These are phyloP conservation scores for Epirrhoe tristata DNA, from an alignment of 2,888 invertebrate genomes.

Conservation along the genomic window DNA sequence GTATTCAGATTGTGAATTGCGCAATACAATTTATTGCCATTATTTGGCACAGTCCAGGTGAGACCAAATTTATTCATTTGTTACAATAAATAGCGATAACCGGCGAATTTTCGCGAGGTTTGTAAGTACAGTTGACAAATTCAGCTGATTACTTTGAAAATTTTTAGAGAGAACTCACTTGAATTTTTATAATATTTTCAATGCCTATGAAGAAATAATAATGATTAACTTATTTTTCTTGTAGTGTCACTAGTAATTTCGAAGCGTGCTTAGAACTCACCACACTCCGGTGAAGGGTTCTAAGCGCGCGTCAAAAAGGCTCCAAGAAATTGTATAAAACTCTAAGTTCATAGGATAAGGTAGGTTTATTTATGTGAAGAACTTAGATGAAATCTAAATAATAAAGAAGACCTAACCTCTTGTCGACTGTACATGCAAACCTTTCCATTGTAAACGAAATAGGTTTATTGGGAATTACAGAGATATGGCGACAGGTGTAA, in stretches of 20 bases:
- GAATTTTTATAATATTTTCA: too few relatives aligned
- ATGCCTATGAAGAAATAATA: too few relatives aligned
- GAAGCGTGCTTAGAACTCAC: too few relatives aligned
- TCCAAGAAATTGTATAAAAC: too few relatives aligned
- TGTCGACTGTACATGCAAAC: conserved; percentile 31
- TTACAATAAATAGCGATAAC: conserved; percentile 37
- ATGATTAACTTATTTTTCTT: too few relatives aligned
- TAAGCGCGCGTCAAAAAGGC: too few relatives aligned
- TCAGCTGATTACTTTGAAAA: neutral
- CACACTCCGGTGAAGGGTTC: too few relatives aligned
- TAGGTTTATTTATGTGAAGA: too few relatives aligned
- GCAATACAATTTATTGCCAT: conserved; percentile 12
- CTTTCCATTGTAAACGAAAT: conserved; percentile 43
- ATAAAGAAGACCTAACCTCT: neutral
- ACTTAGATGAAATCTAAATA: too few relatives aligned
- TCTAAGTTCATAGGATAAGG: too few relatives aligned
- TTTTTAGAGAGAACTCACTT: too few relatives aligned
- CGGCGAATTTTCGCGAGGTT: conserved; percentile 30
- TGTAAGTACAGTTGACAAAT: neutral
- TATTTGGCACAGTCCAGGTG: conserved; percentile 25
- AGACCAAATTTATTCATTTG: conserved; percentile 28
- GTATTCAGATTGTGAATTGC: neutral
- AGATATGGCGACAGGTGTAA: conserved; percentile 50
- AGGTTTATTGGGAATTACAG: conserved; percentile 54
- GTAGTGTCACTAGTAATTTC: too few relatives aligned